Percentiles rank a stretch among this genome's conserved stretches.
Conservation (phyloP, 2,797 vertebrate genomes). For the Carapus acus region DNA sequence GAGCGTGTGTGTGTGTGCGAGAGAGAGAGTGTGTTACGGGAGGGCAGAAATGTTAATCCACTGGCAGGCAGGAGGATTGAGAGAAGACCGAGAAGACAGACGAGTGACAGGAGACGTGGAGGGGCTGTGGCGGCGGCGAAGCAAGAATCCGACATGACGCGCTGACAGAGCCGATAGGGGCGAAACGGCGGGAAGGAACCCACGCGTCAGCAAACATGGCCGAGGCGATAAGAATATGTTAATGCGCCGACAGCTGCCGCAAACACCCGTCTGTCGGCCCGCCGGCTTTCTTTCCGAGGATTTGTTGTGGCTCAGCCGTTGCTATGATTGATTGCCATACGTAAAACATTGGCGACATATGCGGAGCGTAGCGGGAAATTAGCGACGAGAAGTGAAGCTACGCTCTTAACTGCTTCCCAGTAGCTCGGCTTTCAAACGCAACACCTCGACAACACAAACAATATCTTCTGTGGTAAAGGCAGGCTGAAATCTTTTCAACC, state of each 20-base stretch:
- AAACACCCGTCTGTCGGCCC: constrained; percentile 28
- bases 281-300: constrained; percentile 9
- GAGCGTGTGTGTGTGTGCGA: not conserved
- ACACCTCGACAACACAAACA: too few relatives aligned
- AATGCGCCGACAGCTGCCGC: constrained; percentile 15
- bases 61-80: constrained; percentile 33
- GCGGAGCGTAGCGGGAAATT: too few relatives aligned
- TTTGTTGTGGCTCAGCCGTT: not conserved
- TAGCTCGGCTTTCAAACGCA: too few relatives aligned
- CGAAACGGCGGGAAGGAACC: constrained; percentile 30
- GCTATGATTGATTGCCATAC: too few relatives aligned
- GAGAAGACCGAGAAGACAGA: constrained; percentile 11
- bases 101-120: constrained; percentile 15
- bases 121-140: constrained; percentile 38
- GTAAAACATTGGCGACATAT: too few relatives aligned
- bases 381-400: too few relatives aligned
- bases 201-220: constrained; percentile 39
- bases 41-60: constrained; percentile 44
- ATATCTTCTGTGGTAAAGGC: too few relatives aligned
- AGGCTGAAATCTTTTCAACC: too few relatives aligned
- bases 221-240: constrained; percentile 36
- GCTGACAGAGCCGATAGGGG: constrained; percentile 41
- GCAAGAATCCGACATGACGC: constrained; percentile 51
- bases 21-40: too few relatives aligned
- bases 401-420: too few relatives aligned